phyloP scores from a whole-genome alignment of 2,888 invertebrate species.

The Anticlea derivata region DNA sequence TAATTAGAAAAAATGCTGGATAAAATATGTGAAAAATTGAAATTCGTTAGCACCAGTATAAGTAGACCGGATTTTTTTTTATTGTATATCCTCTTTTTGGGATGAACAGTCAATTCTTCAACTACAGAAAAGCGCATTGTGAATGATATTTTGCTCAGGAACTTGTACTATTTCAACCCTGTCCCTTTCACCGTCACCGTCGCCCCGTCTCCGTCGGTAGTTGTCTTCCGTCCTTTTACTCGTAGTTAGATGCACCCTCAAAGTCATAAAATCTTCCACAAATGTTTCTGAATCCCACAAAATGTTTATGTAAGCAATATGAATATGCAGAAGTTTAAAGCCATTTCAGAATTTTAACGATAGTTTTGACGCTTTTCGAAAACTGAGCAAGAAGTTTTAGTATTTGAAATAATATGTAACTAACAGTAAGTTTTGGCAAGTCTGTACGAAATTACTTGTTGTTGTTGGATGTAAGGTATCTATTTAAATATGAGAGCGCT shows the following conservation, averaged over 20 bases:
- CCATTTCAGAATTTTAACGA: constrained; percentile 33
- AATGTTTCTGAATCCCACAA: constrained; percentile 29
- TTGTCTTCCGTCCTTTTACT: constrained; percentile 36
- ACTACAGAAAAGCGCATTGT: too few species aligned
- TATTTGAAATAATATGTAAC: constrained; percentile 3
- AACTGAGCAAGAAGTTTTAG: constrained; percentile 10
- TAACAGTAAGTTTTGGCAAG: too few species aligned
- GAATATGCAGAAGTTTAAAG: constrained; percentile 56
- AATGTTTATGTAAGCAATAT: constrained; percentile 55
- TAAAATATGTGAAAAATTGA: neutral
- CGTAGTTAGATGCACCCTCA: constrained; percentile 59
- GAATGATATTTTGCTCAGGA: neutral
- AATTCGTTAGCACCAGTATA: too few species aligned
- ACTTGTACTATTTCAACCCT: neutral
- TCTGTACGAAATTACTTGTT: too few species aligned
- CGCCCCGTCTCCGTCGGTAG: too few species aligned
- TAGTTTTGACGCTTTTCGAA: constrained; percentile 26
- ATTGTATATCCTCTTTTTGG: too few species aligned
- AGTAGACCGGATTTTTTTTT: too few species aligned
- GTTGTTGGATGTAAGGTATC: too few species aligned
- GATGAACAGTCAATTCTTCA: too few species aligned
- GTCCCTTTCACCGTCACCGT: neutral
- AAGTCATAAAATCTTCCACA: constrained; percentile 29
- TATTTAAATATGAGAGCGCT: too few species aligned
- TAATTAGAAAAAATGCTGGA: too few species aligned